Percentiles rank a stretch among this genome's conserved stretches.
Evolutionary conservation across 2,113 vertebrate genomes (phyloP).

Genomic region (Archocentrus centrarchus): DNA sequence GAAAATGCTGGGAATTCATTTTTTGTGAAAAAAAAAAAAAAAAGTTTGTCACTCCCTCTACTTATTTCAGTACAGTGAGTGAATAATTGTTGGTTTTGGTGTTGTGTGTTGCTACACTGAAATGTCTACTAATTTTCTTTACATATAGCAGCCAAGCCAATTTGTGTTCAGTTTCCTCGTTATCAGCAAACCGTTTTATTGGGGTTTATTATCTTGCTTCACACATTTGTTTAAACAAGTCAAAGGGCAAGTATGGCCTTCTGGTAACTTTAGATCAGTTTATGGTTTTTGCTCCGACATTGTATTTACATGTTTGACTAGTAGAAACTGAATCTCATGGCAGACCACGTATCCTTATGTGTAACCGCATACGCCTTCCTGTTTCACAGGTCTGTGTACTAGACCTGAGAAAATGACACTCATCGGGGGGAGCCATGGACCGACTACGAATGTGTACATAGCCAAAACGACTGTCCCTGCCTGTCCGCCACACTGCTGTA

Average conservation of each 20-base stretch:
- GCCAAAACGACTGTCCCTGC: conserved; percentile 98
- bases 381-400: conserved; percentile 93
- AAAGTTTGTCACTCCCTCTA: too few relatives aligned
- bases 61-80: too few relatives aligned
- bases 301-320: background rate
- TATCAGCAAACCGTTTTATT: background rate
- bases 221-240: background rate
- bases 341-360: background rate
- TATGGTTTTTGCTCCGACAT: too few relatives aligned
- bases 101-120: background rate
- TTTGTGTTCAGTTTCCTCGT: background rate
- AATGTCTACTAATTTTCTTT: background rate
- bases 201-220: background rate
- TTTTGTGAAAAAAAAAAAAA: too few relatives aligned
- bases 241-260: too few relatives aligned
- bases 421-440: conserved; percentile 93
- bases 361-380: background rate
- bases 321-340: background rate
- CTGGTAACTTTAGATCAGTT: background rate
- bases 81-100: too few relatives aligned
- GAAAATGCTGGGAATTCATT: background rate
- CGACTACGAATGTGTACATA: conserved; percentile 99
- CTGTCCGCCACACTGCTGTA: conserved; percentile 94
- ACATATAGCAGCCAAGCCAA: too few relatives aligned
- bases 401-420: conserved; percentile 99